Evolutionary conservation across 1,140 invertebrate species (phyloP).

Genomic region (Tetramorium parvispinum): DNA sequence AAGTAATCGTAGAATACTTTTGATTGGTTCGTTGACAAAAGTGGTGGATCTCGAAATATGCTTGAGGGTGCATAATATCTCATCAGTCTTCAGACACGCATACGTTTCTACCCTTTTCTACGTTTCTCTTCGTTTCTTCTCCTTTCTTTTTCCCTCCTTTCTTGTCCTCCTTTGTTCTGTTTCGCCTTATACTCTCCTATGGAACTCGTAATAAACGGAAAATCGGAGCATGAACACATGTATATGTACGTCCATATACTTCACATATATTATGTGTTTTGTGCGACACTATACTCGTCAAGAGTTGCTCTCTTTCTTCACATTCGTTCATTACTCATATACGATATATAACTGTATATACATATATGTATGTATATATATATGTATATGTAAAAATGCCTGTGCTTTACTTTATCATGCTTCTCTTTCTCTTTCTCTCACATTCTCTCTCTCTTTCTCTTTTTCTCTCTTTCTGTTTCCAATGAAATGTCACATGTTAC

Average conservation of each 20-base stretch:
- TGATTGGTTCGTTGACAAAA: conserved; percentile 80
- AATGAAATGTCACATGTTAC: conserved; percentile 71
- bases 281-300: conserved; percentile 46
- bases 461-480: conserved; percentile 47
- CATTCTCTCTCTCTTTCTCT: conserved; percentile 21
- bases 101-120: conserved; percentile 15
- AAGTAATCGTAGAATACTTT: conserved; percentile 83
- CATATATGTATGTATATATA: conserved; percentile 50
- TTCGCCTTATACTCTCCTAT: conserved; percentile 41
- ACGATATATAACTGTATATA: conserved; percentile 69
- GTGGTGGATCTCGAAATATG: conserved; percentile 84
- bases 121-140: background rate
- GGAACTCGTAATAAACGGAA: conserved; percentile 38
- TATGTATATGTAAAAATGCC: conserved; percentile 69
- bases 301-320: conserved; percentile 45
- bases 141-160: background rate
- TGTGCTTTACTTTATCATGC: conserved; percentile 72
- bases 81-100: conserved; percentile 61
- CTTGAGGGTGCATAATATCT: conserved; percentile 75
- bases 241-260: conserved; percentile 69
- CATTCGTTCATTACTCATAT: conserved; percentile 33
- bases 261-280: conserved; percentile 66
- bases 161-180: background rate
- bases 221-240: conserved; percentile 71
- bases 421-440: conserved; percentile 47